A percentile compares a stretch with the other conserved stretches of the same genome.
These are phyloP conservation scores for Zaprionus davidi DNA, from an alignment of 1,140 invertebrate genomes.

Conservation along the genomic window DNA sequence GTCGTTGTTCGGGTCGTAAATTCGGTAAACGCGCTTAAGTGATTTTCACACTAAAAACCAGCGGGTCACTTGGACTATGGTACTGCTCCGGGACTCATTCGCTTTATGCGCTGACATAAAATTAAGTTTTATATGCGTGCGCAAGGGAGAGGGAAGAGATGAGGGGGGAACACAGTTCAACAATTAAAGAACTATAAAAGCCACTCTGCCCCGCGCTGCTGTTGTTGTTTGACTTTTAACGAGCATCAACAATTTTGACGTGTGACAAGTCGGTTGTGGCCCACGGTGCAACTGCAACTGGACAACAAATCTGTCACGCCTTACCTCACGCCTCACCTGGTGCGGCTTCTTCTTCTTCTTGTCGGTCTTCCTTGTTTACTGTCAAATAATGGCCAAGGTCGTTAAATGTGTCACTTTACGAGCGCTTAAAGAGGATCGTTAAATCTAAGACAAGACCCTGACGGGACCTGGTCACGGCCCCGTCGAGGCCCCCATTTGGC, in stretches of 20 bases:
- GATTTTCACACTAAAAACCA: constrained; percentile 77
- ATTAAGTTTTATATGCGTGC: constrained; percentile 70
- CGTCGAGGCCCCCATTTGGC: constrained; percentile 4
- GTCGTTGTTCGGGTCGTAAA: constrained; percentile 70
- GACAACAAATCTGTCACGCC: constrained; percentile 65
- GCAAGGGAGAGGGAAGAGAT: background rate
- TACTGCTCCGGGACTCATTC: background rate
- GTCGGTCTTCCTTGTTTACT: constrained; percentile 64
- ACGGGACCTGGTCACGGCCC: constrained; percentile 6
- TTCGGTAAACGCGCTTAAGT: constrained; percentile 75
- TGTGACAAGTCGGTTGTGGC: constrained; percentile 54
- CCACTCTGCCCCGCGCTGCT: constrained; percentile 45
- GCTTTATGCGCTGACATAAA: constrained; percentile 58
- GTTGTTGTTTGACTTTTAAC: constrained; percentile 47
- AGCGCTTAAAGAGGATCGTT: constrained; percentile 54
- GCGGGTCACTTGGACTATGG: constrained; percentile 61
- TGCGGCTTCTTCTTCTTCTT: background rate
- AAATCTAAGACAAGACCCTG: constrained; percentile 44
- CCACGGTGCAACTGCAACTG: constrained; percentile 47
- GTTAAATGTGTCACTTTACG: constrained; percentile 63
- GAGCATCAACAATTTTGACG: constrained; percentile 73
- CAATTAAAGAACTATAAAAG: constrained; percentile 80
- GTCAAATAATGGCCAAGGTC: constrained; percentile 69
- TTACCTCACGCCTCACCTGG: constrained; percentile 47
- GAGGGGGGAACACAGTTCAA: constrained; percentile 69